Evolutionary conservation across 2,888 invertebrate genomes (phyloP), one percentile per base, ranked within the genome.

Genomic region (Saturnia pavonia): DNA sequence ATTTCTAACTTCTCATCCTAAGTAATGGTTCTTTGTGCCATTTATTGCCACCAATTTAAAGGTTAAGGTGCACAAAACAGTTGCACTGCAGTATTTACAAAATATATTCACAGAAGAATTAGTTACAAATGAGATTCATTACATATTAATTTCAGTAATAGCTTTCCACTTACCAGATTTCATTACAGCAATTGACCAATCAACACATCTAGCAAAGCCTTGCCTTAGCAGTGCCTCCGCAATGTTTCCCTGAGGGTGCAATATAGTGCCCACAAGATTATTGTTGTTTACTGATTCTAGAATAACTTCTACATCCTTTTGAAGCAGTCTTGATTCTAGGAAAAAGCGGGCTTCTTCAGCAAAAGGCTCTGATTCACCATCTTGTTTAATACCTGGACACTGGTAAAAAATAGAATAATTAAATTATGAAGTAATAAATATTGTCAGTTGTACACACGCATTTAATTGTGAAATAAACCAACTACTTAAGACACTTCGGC

Each of bases 291-390:
- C 97, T 0, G 98, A 97, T 84, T 99, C 99, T 65, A 99, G 94
- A 51, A 98, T 95, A 25, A 99, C 96, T 87, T 98, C 96, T 0
- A 99, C 96, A 85, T 99, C 97, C 72, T 98, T 95, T 83, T 99
- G 99, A 57, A 99, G 94, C 9, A 99, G 94, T 68, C 98, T 95
- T 2, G 96, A 96, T 88, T 99, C 99, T 0, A 98, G 97, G 89
- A 98, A 99, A 90, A 96, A 99, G 73, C 97, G 97, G 0, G 99
- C 99, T 90, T 99, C 99, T 80, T 98, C 98, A 72, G 95, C 95
- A 68, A 94, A 95, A 0, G 96, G 95, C 81, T 97, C 97, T 0
- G 96, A 96, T 9, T 94, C 94, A 6, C 92, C 92, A 80, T 97
- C 96, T 82, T 97, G 94, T 88, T 97, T 98, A 70, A 97, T 96